Percentiles rank a stretch among this genome's conserved stretches.
These are phyloP conservation scores for Mionectes macconnelli DNA, from an alignment of 2,113 vertebrate species.

Conservation along the genomic window DNA sequence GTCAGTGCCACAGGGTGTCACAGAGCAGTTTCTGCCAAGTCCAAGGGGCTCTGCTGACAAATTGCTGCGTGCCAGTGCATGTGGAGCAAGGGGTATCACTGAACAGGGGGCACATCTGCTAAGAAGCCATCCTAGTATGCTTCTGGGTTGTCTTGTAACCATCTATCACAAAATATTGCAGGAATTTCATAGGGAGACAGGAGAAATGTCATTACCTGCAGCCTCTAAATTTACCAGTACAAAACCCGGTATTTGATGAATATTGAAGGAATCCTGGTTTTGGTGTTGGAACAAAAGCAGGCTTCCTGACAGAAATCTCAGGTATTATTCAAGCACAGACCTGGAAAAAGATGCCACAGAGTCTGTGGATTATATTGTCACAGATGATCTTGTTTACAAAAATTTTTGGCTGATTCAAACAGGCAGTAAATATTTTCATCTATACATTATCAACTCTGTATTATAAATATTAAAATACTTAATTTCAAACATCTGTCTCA, in stretches of 20 bases:
- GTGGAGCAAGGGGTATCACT: background rate
- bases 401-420: background rate
- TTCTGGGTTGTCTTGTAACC: background rate
- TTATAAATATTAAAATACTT: background rate
- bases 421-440: background rate
- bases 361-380: background rate
- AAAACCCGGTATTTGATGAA: background rate
- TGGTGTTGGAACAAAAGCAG: background rate
- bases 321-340: background rate
- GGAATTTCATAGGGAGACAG: background rate
- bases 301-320: background rate
- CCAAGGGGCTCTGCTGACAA: background rate
- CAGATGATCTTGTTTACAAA: background rate
- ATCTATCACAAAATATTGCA: background rate
- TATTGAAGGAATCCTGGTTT: background rate
- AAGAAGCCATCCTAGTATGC: background rate
- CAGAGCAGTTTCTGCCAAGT: background rate
- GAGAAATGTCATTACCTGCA: background rate
- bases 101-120: background rate
- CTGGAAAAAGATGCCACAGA: background rate
- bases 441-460: rapidly evolving
- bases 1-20: background rate
- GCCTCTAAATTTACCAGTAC: background rate
- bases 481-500: background rate
- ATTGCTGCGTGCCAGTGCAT: background rate